phyloP scores from a whole-genome alignment of 2,888 invertebrate genomes.

The Eucera pruinosa region DNA sequence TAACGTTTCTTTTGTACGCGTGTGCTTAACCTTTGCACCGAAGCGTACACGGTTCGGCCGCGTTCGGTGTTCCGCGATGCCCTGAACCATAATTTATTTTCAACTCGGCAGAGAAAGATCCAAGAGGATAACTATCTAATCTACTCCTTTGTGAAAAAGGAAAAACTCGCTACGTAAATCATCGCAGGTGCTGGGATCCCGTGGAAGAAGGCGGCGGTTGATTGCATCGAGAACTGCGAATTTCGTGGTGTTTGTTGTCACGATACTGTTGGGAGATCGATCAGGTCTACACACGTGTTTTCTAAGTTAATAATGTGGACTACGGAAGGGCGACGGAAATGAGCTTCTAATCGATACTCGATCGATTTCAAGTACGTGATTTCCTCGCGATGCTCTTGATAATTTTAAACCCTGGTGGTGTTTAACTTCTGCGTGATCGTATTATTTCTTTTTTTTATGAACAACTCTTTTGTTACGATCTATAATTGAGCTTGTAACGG shows the following conservation, averaged over 20 bases:
- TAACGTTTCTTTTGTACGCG: slow-evolving; percentile 56
- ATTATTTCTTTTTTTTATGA: too few relatives aligned
- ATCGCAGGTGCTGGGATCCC: not conserved
- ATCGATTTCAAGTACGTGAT: slow-evolving; percentile 15
- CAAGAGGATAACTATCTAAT: not conserved
- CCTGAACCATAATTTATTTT: slow-evolving; percentile 41
- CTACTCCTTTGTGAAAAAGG: slow-evolving; percentile 8
- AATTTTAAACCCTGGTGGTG: too few relatives aligned
- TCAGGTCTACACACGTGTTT: slow-evolving; percentile 6
- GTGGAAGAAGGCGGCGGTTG: not conserved
- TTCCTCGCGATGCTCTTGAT: not conserved
- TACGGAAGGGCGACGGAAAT: too few relatives aligned
- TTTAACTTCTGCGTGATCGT: too few relatives aligned
- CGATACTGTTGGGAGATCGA: not conserved
- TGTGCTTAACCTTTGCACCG: slow-evolving; percentile 64
- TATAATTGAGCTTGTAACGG: too few relatives aligned
- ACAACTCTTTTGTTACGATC: too few relatives aligned
- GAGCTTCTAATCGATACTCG: slow-evolving; percentile 31
- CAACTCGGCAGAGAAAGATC: not conserved
- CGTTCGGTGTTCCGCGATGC: slow-evolving; percentile 16
- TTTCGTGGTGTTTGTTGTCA: slow-evolving; percentile 20
- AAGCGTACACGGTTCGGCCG: slow-evolving; percentile 22
- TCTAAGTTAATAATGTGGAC: too few relatives aligned
- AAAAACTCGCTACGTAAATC: slow-evolving; percentile 26
- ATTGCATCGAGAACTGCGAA: not conserved